Percentiles rank a stretch among this genome's conserved stretches.
Conservation (phyloP, 2,888 invertebrate species). For the Xestobium rufovillosum region DNA sequence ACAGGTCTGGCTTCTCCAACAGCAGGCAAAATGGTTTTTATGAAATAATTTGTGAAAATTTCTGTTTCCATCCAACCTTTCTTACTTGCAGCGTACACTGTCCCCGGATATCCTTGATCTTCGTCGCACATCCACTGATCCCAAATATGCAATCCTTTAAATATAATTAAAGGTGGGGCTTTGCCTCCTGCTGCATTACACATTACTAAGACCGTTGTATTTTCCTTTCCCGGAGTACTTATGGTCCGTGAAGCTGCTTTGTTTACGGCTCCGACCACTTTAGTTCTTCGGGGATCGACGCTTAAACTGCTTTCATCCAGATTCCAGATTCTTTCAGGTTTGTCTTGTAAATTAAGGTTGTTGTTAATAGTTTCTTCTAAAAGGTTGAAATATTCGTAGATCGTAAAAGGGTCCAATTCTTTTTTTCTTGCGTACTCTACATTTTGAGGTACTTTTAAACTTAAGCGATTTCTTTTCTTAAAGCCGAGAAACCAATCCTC, state of each 20-base stretch:
- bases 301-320: slow-evolving; percentile 17
- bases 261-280: slow-evolving; percentile 19
- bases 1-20: slow-evolving; percentile 14
- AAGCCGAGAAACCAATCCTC: slow-evolving; percentile 30
- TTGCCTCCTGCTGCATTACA: slow-evolving; percentile 28
- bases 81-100: slow-evolving; percentile 27
- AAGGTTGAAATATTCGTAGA: slow-evolving; percentile 12
- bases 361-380: no score
- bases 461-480: slow-evolving; percentile 28
- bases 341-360: slow-evolving; percentile 14
- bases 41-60: slow-evolving; percentile 25
- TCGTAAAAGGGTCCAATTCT: slow-evolving; percentile 23
- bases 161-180: slow-evolving; percentile 32
- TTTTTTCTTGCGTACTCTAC: slow-evolving; percentile 28
- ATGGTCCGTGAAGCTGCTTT: slow-evolving; percentile 18
- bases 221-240: slow-evolving; percentile 30
- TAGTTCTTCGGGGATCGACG: slow-evolving; percentile 20
- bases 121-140: slow-evolving; percentile 29
- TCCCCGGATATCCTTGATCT: slow-evolving; percentile 24
- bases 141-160: slow-evolving; percentile 33
- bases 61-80: slow-evolving; percentile 29
- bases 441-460: slow-evolving; percentile 32
- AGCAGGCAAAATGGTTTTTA: slow-evolving; percentile 17
- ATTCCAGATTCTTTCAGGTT: slow-evolving; percentile 14
- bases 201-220: slow-evolving; percentile 28